A percentile compares a stretch with the other conserved stretches of the same genome.
phyloP scores from a whole-genome alignment of 2,888 invertebrate genomes.

The Timandra comae region DNA sequence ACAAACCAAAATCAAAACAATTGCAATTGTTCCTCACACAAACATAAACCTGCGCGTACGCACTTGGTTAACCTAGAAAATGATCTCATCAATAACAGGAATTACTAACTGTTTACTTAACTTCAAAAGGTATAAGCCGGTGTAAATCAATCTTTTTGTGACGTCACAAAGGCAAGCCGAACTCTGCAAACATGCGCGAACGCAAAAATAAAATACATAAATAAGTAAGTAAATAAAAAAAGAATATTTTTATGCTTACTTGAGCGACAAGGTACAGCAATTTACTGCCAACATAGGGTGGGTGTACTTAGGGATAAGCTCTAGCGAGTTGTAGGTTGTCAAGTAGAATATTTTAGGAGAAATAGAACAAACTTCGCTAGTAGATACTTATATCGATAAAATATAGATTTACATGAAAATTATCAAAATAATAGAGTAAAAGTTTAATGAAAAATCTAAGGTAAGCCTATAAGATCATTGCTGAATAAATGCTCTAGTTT shows the following conservation, averaged over 20 bases:
- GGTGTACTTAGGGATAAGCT: constrained; percentile 15
- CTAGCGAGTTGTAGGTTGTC: neutral
- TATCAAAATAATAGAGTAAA: too few species aligned
- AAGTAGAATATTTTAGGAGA: too few species aligned
- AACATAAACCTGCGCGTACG: constrained; percentile 7
- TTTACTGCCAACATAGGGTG: constrained; percentile 35
- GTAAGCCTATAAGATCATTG: too few species aligned
- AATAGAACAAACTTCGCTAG: neutral
- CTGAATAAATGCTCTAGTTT: too few species aligned
- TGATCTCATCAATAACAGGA: constrained; percentile 14
- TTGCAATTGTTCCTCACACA: constrained; percentile 8
- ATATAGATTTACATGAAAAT: too few species aligned
- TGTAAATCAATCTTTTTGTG: constrained; percentile 26
- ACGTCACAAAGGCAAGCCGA: constrained; percentile 40
- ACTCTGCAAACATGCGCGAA: constrained; percentile 29
- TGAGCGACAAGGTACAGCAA: constrained; percentile 51
- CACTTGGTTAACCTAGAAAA: constrained; percentile 13
- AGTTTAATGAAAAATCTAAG: too few species aligned
- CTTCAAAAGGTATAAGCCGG: constrained; percentile 11
- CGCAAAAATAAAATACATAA: constrained; percentile 16
- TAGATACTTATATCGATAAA: neutral
- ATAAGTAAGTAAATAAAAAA: constrained; percentile 23
- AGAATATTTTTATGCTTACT: constrained; percentile 41
- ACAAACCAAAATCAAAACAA: constrained; percentile 1
- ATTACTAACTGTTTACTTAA: constrained; percentile 6